These are phyloP conservation scores for Mimas tiliae DNA, from an alignment of 2,888 invertebrate species.

Conservation along the genomic window DNA sequence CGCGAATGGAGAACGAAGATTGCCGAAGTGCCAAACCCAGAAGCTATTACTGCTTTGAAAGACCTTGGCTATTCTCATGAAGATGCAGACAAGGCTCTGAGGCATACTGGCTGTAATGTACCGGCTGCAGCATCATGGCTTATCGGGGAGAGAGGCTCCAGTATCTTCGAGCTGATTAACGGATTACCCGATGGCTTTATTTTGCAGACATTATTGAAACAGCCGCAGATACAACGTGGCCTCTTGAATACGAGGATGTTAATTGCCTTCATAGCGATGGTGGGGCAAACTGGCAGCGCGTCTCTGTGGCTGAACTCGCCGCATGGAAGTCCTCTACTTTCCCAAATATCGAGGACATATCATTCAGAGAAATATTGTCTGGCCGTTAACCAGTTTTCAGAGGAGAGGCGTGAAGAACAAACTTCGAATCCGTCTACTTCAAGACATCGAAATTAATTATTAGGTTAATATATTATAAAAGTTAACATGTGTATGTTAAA, in stretches of 20 bases:
- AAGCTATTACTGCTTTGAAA: constrained; percentile 59
- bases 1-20: constrained; percentile 67
- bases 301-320: constrained; percentile 77
- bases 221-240: constrained; percentile 76
- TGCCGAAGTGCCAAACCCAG: constrained; percentile 63
- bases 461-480: background rate
- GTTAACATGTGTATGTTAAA: background rate
- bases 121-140: constrained; percentile 78
- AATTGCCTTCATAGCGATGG: constrained; percentile 78
- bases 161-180: constrained; percentile 71
- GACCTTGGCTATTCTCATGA: constrained; percentile 68
- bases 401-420: constrained; percentile 46
- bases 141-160: constrained; percentile 74
- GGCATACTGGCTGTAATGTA: constrained; percentile 69
- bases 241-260: constrained; percentile 75
- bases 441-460: constrained; percentile 52
- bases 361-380: constrained; percentile 80
- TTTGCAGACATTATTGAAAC: constrained; percentile 68
- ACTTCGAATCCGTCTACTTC: constrained; percentile 65
- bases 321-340: constrained; percentile 73
- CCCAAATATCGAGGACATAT: constrained; percentile 77
- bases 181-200: constrained; percentile 74
- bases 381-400: constrained; percentile 78
- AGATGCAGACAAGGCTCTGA: constrained; percentile 67
- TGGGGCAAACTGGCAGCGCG: constrained; percentile 74